Evolutionary conservation across 1,140 invertebrate genomes (phyloP), one percentile per base, ranked within the genome.

Genomic region (Eriosoma lanigerum): DNA sequence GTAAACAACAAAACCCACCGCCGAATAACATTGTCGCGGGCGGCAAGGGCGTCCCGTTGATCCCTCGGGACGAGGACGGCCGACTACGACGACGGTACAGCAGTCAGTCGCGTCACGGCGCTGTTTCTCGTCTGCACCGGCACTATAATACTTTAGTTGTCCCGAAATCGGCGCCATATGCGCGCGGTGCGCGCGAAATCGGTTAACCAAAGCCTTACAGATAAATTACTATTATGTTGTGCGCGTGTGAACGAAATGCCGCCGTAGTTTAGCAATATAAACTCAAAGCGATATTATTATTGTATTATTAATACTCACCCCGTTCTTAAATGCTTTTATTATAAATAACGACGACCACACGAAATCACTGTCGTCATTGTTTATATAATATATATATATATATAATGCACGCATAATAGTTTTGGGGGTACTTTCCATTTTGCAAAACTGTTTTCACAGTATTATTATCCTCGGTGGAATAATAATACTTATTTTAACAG

Each of bases 1-100:
- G 75, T 78, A 78, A 78, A 78, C 75, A 78, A 78, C 75, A 78
- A 78, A 46, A 66, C n/a, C 58, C 38, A 8, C 10, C 21, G 19
- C 8, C 32, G 44, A 44, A 60, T 54, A 38, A 32, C n/a, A 21
- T 10, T 48, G 46, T 4, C 13, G 9, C 46, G 46, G 9, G 46
- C 54, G 24, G 8, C 4, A 4, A 24, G 2, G 26, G 58, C 58
- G 24, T 19, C 24, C 5, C 52, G 52, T n/a, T n/a, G 19, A 15
- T 54, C 52, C 52, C 21, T 17, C 58, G 58, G 21, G 58, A 62
- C 10, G 24, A 26, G 3, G 24, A 19, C 24, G 12, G 58, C 3
- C 58, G 12, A n/a, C 58, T 3, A 13, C 9, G 8, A 19, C 21
- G 9, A 19, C 21, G 1, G 38, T 0, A 21, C 19, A 32, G 1